Conservation (phyloP, 2,113 vertebrate genomes). For the Labrus mixtus region DNA sequence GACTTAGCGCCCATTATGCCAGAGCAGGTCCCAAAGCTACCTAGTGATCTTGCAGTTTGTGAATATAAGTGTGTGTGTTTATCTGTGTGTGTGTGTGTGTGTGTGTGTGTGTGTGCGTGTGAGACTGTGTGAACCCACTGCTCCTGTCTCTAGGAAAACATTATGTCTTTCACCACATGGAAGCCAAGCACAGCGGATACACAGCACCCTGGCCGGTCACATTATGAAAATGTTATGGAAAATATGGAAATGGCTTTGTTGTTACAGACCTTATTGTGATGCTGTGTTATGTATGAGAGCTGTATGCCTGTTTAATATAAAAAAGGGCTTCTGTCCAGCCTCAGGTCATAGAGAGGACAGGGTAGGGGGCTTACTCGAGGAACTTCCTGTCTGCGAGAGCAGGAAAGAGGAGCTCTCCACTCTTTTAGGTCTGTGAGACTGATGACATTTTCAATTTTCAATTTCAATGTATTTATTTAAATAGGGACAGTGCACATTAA, state of each 20-base stretch:
- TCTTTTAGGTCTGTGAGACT: too few relatives aligned
- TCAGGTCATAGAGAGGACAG: conserved; percentile 20
- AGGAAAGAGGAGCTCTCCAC: neutral
- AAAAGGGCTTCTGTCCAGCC: conserved; percentile 25
- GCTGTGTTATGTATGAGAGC: conserved; percentile 37
- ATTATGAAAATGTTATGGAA: conserved; percentile 61
- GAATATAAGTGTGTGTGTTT: conserved; percentile 5
- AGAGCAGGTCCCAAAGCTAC: conserved; percentile 43
- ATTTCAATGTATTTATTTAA: too few relatives aligned
- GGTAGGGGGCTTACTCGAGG: neutral
- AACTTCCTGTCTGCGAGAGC: neutral
- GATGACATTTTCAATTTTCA: too few relatives aligned
- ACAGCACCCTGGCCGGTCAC: conserved; percentile 5
- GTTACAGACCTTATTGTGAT: conserved; percentile 20
- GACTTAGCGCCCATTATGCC: conserved; percentile 59
- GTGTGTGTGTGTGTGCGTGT: conserved; percentile 6
- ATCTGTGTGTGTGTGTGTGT: too few relatives aligned
- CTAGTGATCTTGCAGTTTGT: conserved; percentile 21
- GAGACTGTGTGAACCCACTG: conserved; percentile 6
- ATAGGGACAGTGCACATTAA: too few relatives aligned
- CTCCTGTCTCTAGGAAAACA: conserved; percentile 24
- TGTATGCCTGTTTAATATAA: conserved; percentile 26
- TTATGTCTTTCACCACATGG: conserved; percentile 33
- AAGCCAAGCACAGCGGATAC: neutral
- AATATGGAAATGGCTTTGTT: conserved; percentile 40